A percentile compares a stretch with the other conserved stretches of the same genome.
Conservation (phyloP, 2,113 vertebrate genomes). For the Mustela lutreola region DNA sequence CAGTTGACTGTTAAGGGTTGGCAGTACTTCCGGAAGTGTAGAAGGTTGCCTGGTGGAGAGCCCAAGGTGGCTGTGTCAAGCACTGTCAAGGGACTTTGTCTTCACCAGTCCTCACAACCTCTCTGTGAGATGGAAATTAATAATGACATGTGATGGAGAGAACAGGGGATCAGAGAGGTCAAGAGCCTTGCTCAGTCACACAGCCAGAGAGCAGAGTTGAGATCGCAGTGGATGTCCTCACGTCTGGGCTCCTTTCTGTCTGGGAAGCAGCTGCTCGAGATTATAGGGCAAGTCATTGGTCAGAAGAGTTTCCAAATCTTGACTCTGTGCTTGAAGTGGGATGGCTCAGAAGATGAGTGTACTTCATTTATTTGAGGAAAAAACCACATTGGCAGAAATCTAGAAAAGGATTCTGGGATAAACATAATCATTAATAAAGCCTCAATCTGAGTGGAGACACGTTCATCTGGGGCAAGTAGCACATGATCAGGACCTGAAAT, state of each 20-base stretch:
- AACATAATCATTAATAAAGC: neutral
- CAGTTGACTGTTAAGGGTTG: accelerated
- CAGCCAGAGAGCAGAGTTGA: neutral
- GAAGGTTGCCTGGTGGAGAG: neutral
- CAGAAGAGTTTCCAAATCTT: neutral
- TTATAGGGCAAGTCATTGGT: neutral
- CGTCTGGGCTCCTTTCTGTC: neutral
- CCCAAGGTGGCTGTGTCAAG: neutral
- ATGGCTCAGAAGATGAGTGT: neutral
- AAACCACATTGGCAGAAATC: neutral
- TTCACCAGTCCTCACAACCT: neutral
- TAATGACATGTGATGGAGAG: neutral
- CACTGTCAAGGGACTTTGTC: no score
- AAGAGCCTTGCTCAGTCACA: neutral
- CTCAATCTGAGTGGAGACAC: neutral
- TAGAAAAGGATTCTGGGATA: neutral
- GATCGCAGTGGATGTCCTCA: accelerated
- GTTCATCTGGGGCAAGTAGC: neutral
- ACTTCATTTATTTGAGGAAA: neutral
- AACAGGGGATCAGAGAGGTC: neutral
- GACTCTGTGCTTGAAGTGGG: neutral
- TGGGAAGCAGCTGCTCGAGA: neutral
- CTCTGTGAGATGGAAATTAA: neutral
- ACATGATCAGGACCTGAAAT: neutral
- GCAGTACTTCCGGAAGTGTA: neutral